Evolutionary conservation across 64 coral and sea anemone species (phyloP).

Genomic region (Montipora cactus): DNA sequence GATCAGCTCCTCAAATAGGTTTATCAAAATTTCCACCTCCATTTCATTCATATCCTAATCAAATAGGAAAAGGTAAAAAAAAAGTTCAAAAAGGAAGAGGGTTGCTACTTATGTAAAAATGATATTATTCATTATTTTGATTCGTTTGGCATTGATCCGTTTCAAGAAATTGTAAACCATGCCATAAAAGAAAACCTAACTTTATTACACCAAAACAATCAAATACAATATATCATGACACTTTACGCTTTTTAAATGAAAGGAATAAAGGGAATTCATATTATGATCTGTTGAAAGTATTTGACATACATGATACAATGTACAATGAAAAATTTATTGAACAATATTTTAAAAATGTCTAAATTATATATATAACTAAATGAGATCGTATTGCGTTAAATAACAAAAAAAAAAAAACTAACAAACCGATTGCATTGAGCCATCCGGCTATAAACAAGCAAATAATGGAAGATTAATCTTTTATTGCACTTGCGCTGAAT

Average conservation of each 20-base stretch:
- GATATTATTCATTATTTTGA: neutral
- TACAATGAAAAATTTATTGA: neutral
- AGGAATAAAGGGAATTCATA: neutral
- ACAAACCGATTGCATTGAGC: neutral
- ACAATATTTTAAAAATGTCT: neutral
- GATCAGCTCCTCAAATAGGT: too few relatives aligned
- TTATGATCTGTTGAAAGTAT: too few relatives aligned
- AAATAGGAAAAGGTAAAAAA: too few relatives aligned
- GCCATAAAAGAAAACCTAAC: neutral
- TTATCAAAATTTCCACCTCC: too few relatives aligned
- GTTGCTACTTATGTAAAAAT: neutral
- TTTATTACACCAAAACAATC: neutral
- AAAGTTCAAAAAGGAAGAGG: neutral
- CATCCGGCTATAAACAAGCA: neutral
- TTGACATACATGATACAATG: too few relatives aligned
- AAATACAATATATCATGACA: neutral
- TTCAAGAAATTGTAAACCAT: conserved; percentile 1
- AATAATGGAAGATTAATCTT: neutral
- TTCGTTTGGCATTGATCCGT: neutral
- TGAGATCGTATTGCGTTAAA: neutral
- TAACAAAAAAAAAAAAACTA: neutral
- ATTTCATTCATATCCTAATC: too few relatives aligned
- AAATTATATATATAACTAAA: too few relatives aligned
- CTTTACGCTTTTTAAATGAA: neutral
- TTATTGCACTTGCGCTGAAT: too few relatives aligned